Base-by-base conservation (phyloP, 2,113 vertebrate species). In the Chaetodon trifascialis region DNA sequence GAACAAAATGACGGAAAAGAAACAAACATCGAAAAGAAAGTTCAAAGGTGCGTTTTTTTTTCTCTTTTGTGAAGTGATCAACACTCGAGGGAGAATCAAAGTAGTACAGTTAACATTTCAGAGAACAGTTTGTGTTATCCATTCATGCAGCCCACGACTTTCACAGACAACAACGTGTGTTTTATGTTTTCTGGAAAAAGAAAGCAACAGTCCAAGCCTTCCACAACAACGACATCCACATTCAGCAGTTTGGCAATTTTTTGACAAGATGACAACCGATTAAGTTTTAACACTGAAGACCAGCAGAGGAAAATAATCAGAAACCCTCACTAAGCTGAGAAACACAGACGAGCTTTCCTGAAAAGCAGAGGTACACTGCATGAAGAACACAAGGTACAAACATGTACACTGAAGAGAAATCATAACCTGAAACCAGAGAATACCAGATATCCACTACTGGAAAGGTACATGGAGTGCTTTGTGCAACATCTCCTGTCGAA, bases 131-230 rank as follows among this genome's bases (percentile, higher is more conserved):
- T 86, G 81, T 89, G 89, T 92, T 95, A 92, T 95, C 93, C 97
- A 95, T 94, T 97, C 97, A 98, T 97, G 97, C 97, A 96, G 95
- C 94, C 94, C 91, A 94, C 87, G 89, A 93, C 92, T 93, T 95
- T 92, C 92, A 97, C 93, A 89, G 89, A 95, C 86, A 62, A 94
- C 87, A 90, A 84, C 55, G 64, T 82, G 85, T 83, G 91, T 86
- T 95, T 95, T 90, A 93, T 91, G 94, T 86, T 92, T 88, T 83
- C 69, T 36, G 47, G 23, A 56, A 71, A 76, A 94, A 95, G 46
- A 81, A 95, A 96, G 94, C 91, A 95, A 95, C 94, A 95, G 94
- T 94, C 93, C 79, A 72, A 94, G 90, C 83, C 88, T 87, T 89
- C 91, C 93, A 91, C 93, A 83, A 93, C 85, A 74, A 84, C 83